A percentile compares a stretch with the other conserved stretches of the same genome.
Evolutionary conservation across 2,888 invertebrate genomes (phyloP).

Genomic region (Teleiodes luculella): DNA sequence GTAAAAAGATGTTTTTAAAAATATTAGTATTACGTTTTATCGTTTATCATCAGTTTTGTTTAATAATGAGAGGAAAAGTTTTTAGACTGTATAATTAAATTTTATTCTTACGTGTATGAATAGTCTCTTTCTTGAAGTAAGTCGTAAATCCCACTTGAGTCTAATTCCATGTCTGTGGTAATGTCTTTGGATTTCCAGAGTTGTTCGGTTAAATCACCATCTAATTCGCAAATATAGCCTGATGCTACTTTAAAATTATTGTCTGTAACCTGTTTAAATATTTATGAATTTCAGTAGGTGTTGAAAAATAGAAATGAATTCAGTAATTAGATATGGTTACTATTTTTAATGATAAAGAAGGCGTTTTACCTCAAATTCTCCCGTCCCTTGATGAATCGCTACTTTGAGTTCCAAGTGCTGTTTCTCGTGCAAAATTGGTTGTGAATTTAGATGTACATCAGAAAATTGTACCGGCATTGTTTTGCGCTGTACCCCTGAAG

Average conservation of each 20-base stretch:
- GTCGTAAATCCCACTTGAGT: constrained; percentile 31
- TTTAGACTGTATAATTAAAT: too few relatives aligned
- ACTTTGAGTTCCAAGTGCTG: constrained; percentile 73
- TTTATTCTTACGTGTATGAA: constrained; percentile 36
- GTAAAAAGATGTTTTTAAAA: constrained; percentile 14
- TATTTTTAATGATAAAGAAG: background rate
- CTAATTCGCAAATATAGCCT: constrained; percentile 30
- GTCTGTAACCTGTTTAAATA: constrained; percentile 43
- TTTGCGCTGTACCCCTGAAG: constrained; percentile 74
- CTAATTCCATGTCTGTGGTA: background rate
- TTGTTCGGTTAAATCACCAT: background rate
- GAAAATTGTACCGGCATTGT: constrained; percentile 83
- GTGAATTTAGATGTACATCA: constrained; percentile 79
- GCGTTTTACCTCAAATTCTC: constrained; percentile 74
- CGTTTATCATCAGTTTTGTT: too few relatives aligned
- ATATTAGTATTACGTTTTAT: too few relatives aligned
- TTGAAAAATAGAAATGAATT: background rate
- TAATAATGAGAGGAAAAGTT: too few relatives aligned
- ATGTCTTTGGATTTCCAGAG: background rate
- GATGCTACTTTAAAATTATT: constrained; percentile 36
- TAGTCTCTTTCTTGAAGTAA: constrained; percentile 37
- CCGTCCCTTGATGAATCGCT: constrained; percentile 80
- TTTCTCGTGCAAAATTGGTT: constrained; percentile 78
- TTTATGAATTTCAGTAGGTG: background rate
- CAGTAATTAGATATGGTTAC: too few relatives aligned